phyloP scores from a whole-genome alignment of 2,797 vertebrate species.

The Catharus ustulatus region DNA sequence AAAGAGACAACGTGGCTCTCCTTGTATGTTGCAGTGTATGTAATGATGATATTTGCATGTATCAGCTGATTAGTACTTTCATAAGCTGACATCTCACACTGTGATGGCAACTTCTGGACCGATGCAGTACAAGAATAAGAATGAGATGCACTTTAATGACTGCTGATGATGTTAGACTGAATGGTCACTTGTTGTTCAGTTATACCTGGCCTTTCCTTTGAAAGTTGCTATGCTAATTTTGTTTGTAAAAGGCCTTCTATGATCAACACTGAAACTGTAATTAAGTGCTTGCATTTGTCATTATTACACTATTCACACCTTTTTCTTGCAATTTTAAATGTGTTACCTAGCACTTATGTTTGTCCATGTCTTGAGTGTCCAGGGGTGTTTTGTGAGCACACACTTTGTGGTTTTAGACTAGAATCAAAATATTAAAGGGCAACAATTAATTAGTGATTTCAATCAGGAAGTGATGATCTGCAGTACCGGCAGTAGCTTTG shows the following conservation, averaged over 20 bases:
- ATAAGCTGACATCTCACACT: constrained; percentile 26
- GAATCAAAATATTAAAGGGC: neutral
- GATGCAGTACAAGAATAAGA: neutral
- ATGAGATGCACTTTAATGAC: neutral
- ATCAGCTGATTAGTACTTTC: constrained; percentile 13
- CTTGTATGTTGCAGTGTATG: neutral
- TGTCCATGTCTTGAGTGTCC: neutral
- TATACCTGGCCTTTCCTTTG: neutral
- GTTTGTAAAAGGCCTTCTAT: constrained; percentile 14
- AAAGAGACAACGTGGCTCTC: neutral
- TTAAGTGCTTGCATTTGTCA: constrained; percentile 10
- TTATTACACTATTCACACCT: constrained; percentile 5
- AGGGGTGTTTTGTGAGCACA: neutral
- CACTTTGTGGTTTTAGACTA: neutral
- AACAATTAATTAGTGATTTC: neutral
- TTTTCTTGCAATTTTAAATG: constrained; percentile 8
- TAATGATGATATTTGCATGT: neutral
- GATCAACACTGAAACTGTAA: constrained; percentile 31
- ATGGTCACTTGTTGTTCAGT: constrained; percentile 1
- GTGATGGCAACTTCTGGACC: neutral
- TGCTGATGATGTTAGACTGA: neutral
- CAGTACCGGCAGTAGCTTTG: neutral
- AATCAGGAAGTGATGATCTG: neutral
- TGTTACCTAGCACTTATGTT: constrained; percentile 13
- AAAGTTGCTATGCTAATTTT: neutral